Conservation (phyloP, 1,140 invertebrate species). For the Drosophila mayri region DNA sequence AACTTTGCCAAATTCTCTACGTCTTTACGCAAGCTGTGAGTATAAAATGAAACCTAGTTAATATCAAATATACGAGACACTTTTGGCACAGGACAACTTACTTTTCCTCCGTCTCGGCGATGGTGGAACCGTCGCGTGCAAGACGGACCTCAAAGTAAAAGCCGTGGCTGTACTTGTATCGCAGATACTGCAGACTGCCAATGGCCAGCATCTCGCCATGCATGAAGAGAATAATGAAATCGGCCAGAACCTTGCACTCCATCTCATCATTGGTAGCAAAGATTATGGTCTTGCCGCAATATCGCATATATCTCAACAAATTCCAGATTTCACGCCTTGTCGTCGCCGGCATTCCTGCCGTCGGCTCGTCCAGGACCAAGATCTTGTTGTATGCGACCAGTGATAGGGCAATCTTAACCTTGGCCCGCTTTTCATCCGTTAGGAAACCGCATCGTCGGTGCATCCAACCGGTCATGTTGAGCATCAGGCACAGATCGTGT, state of each 20-base stretch:
- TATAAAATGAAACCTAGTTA: background rate
- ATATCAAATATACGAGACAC: background rate
- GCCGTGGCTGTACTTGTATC: constrained; percentile 71
- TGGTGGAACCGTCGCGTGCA: constrained; percentile 57
- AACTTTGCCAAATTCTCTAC: constrained; percentile 72
- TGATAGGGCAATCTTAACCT: constrained; percentile 66
- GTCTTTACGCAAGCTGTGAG: constrained; percentile 66
- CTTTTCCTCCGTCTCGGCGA: constrained; percentile 67
- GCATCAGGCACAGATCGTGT: constrained; percentile 62
- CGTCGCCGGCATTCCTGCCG: constrained; percentile 60
- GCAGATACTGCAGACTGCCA: constrained; percentile 85
- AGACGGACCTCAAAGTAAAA: constrained; percentile 74
- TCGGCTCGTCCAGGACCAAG: constrained; percentile 73
- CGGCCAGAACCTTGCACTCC: constrained; percentile 96
- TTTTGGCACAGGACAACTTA: constrained; percentile 21
- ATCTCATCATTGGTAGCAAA: constrained; percentile 98
- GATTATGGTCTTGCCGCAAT: constrained; percentile 90
- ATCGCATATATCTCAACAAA: constrained; percentile 65
- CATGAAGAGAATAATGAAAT: constrained; percentile 95
- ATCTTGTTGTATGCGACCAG: constrained; percentile 70
- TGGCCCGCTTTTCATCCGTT: constrained; percentile 60
- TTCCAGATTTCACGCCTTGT: constrained; percentile 76
- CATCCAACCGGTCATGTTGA: constrained; percentile 74
- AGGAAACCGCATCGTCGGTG: constrained; percentile 53
- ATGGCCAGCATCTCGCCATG: constrained; percentile 92